Conservation (phyloP, 2,797 vertebrate species). For the Pelodytes ibericus region DNA sequence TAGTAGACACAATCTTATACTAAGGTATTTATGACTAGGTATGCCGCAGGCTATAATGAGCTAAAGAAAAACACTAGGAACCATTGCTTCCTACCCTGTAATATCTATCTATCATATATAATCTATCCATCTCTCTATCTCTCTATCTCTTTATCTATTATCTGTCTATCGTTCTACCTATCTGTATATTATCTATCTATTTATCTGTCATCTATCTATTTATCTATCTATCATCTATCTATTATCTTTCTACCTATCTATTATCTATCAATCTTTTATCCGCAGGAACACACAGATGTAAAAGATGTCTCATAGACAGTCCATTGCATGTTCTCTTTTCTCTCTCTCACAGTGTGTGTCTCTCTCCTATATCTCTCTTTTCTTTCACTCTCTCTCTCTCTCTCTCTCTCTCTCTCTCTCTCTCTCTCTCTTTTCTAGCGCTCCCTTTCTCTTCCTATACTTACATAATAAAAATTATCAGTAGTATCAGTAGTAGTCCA, state of each 20-base stretch:
- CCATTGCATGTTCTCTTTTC: too few species aligned
- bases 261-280: too few species aligned
- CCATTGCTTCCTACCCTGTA: too few species aligned
- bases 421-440: too few species aligned
- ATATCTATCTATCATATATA: too few species aligned
- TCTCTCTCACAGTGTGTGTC: background rate
- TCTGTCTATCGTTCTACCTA: background rate
- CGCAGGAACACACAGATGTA: too few species aligned
- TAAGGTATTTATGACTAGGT: constrained; percentile 40
- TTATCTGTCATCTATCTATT: background rate
- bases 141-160: constrained; percentile 2
- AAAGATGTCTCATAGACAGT: too few species aligned
- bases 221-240: too few species aligned
- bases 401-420: background rate
- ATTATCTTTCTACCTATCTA: too few species aligned
- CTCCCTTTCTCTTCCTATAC: too few species aligned
- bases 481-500: too few species aligned
- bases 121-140: background rate
- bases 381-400: background rate
- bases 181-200: background rate
- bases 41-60: constrained; percentile 2
- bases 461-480: too few species aligned
- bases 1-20: constrained; percentile 12
- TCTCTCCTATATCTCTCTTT: background rate
- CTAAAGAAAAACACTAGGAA: constrained; percentile 6